Evolutionary conservation across 2,888 invertebrate species (phyloP).

Genomic region (Agrenia bidenticulata): DNA sequence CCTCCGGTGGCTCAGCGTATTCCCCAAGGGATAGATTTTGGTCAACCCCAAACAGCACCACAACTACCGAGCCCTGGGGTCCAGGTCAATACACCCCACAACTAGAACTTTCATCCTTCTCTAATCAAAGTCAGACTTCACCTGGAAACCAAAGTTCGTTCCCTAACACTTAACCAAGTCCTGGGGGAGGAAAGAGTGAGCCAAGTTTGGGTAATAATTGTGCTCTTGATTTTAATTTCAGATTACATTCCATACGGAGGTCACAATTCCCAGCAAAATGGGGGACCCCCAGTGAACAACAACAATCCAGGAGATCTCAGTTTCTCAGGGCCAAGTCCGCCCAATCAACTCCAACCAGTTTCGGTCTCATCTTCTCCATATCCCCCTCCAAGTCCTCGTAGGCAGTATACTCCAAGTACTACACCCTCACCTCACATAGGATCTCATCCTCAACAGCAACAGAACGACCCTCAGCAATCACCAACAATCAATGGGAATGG

Average conservation of each 20-base stretch:
- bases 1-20: slow-evolving; percentile 33
- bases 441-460: slow-evolving; percentile 19
- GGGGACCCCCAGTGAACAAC: neutral
- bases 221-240: neutral
- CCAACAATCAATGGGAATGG: slow-evolving; percentile 38
- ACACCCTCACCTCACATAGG: slow-evolving; percentile 47
- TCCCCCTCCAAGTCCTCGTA: slow-evolving; percentile 39
- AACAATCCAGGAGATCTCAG: slow-evolving; percentile 23
- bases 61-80: slow-evolving; percentile 39
- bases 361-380: slow-evolving; percentile 41
- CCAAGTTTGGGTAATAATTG: no score
- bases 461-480: slow-evolving; percentile 2
- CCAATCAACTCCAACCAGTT: slow-evolving; percentile 45
- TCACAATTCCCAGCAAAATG: slow-evolving; percentile 7
- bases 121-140: slow-evolving; percentile 2
- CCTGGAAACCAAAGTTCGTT: neutral
- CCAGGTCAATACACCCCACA: slow-evolving; percentile 39
- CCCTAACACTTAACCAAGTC: no score
- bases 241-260: slow-evolving; percentile 14
- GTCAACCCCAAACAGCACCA: slow-evolving; percentile 27
- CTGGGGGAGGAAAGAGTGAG: no score
- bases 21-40: slow-evolving; percentile 49
- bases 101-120: slow-evolving; percentile 38
- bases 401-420: slow-evolving; percentile 48
- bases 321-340: slow-evolving; percentile 49